Conservation (phyloP, 1,140 invertebrate species). For the Andricus grossulariae region DNA sequence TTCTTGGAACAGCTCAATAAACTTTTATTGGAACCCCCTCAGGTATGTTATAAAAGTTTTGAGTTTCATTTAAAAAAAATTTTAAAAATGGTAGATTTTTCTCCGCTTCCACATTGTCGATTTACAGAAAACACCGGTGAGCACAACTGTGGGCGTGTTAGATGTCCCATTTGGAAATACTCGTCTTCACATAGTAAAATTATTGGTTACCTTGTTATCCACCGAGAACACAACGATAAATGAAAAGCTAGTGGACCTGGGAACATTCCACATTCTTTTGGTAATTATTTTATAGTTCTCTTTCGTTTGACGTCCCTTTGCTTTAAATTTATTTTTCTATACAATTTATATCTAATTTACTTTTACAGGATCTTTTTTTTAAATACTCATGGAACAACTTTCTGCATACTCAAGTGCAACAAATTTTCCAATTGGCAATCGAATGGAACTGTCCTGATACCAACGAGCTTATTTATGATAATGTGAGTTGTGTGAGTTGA, state of each 20-base stretch:
- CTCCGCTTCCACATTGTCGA: not conserved
- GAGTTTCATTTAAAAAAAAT: conserved; percentile 53
- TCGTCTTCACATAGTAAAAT: conserved; percentile 84
- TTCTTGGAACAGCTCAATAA: conserved; percentile 84
- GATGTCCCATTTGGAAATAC: conserved; percentile 86
- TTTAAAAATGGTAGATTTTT: not conserved
- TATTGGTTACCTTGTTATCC: conserved; percentile 82
- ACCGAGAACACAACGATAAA: conserved; percentile 81
- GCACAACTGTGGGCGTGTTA: conserved; percentile 80
- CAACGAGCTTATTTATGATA: conserved; percentile 75
- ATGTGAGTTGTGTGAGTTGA: conserved; percentile 77
- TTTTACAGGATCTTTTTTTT: conserved; percentile 88
- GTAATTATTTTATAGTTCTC: conserved; percentile 65
- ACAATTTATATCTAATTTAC: conserved; percentile 26
- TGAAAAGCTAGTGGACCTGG: conserved; percentile 75
- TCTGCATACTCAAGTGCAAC: conserved; percentile 89
- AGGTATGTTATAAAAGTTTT: conserved; percentile 74
- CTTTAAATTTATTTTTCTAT: no score
- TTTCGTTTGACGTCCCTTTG: not conserved
- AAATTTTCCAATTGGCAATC: conserved; percentile 83
- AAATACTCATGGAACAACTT: conserved; percentile 92
- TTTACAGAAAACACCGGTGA: conserved; percentile 78
- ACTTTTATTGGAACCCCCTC: conserved; percentile 84
- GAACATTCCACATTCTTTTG: conserved; percentile 80
- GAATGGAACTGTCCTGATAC: conserved; percentile 68